phyloP scores from a whole-genome alignment of 2,113 vertebrate species.

The Neoarius graeffei region DNA sequence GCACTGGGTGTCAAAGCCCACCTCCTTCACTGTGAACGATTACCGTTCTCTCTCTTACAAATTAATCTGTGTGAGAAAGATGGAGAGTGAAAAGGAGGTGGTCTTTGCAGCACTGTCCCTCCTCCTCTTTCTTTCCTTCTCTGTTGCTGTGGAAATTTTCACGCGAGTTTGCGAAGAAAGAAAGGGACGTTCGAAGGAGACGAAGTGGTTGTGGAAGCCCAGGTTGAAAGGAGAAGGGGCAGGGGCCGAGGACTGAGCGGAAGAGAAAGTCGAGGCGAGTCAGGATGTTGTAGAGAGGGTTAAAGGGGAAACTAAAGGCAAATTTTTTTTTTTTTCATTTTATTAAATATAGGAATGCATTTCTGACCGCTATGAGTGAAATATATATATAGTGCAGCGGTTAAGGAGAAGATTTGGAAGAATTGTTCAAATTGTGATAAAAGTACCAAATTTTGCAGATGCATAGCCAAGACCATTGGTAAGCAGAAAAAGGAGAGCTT shows the following conservation, averaged over 20 bases:
- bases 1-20: slow-evolving; percentile 35
- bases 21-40: slow-evolving; percentile 25
- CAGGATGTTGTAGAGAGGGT: not conserved
- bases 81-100: not conserved
- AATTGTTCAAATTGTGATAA: too few relatives aligned
- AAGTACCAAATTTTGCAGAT: too few relatives aligned
- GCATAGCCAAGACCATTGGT: too few relatives aligned
- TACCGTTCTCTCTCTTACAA: not conserved
- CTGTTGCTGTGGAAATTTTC: slow-evolving; percentile 50
- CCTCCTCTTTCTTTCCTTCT: not conserved
- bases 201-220: not conserved
- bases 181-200: not conserved
- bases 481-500: too few relatives aligned
- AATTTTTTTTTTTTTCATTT: too few relatives aligned
- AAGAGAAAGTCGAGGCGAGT: not conserved
- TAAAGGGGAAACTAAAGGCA: too few relatives aligned
- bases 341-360: too few relatives aligned
- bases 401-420: too few relatives aligned
- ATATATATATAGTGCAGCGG: too few relatives aligned
- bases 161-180: slow-evolving; percentile 21
- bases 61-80: slow-evolving; percentile 35
- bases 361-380: too few relatives aligned
- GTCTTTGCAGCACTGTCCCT: slow-evolving; percentile 5
- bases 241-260: not conserved
- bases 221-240: not conserved